Evolutionary conservation across 2,113 vertebrate genomes (phyloP).

Genomic region (Peromyscus leucopus): DNA sequence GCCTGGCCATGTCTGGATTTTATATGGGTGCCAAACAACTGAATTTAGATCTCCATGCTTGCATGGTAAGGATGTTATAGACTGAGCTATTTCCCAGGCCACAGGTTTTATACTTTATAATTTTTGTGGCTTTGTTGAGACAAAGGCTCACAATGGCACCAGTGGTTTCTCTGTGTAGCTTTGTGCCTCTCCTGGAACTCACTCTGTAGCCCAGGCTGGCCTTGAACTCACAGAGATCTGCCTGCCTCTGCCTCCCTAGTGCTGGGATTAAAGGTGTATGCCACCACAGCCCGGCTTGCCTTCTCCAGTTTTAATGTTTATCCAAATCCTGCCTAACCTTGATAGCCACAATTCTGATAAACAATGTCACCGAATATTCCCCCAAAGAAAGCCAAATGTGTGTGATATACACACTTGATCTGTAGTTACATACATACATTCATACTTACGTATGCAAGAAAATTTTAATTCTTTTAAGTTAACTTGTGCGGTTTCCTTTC

Average conservation of each 20-base stretch:
- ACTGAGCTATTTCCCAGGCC: neutral
- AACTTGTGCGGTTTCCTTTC: neutral
- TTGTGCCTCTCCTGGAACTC: too few relatives aligned
- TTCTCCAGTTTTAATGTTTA: neutral
- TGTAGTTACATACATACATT: too few relatives aligned
- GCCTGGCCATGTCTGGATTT: neutral
- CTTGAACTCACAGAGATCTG: too few relatives aligned
- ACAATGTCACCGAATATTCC: neutral
- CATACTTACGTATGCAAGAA: neutral
- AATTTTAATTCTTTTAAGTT: neutral
- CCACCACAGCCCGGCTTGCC: too few relatives aligned
- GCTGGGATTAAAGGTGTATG: too few relatives aligned
- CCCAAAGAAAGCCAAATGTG: neutral
- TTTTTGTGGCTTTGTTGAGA: neutral
- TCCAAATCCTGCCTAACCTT: fast-evolving
- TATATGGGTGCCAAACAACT: neutral
- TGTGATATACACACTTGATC: neutral
- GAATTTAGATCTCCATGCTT: neutral
- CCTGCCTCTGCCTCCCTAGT: too few relatives aligned
- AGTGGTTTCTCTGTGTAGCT: too few relatives aligned
- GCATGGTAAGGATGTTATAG: neutral
- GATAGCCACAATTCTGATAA: neutral
- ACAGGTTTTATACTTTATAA: neutral
- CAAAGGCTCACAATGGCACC: neutral
- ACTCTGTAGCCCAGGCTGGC: too few relatives aligned